A percentile compares a stretch with the other conserved stretches of the same genome.
These are phyloP conservation scores for Drosophila mimica DNA, from an alignment of 2,888 invertebrate genomes.

Conservation along the genomic window DNA sequence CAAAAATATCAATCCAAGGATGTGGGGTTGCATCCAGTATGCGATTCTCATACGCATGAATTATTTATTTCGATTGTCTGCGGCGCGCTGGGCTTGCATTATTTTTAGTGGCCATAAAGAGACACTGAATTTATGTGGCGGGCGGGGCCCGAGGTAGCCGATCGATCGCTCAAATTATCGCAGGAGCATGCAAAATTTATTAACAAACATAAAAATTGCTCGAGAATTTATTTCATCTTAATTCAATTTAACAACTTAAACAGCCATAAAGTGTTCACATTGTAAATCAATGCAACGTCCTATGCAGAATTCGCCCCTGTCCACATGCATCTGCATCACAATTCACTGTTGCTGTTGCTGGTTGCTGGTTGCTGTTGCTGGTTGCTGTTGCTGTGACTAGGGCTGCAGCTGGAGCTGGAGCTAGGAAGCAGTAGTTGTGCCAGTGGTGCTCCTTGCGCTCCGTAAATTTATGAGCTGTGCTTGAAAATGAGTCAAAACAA, in stretches of 20 bases:
- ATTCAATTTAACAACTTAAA: conserved; percentile 84
- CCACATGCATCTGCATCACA: conserved; percentile 45
- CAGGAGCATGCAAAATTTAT: conserved; percentile 80
- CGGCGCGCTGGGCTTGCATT: conserved; percentile 47
- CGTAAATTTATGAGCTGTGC: conserved; percentile 75
- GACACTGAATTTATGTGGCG: conserved; percentile 49
- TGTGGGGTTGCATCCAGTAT: conserved; percentile 18
- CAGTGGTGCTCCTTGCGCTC: conserved; percentile 21
- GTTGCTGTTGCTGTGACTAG: not conserved
- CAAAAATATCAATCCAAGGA: conserved; percentile 21
- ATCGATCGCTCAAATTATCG: conserved; percentile 71
- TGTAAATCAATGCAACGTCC: conserved; percentile 76
- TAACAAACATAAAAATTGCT: conserved; percentile 77
- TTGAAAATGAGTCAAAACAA: conserved; percentile 82
- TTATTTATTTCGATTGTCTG: conserved; percentile 78
- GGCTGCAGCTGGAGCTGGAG: conserved; percentile 1
- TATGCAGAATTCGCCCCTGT: conserved; percentile 52
- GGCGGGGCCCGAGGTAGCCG: conserved; percentile 19
- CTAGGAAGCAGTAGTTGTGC: conserved; percentile 16
- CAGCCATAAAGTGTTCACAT: conserved; percentile 83
- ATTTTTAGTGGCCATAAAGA: conserved; percentile 67
- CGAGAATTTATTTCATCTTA: conserved; percentile 82
- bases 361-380: not conserved
- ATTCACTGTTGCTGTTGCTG: conserved; percentile 6
- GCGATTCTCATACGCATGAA: conserved; percentile 65